A percentile compares a stretch with the other conserved stretches of the same genome.
phyloP scores from a whole-genome alignment of 1,140 invertebrate species.

The Brachionus angularis region DNA sequence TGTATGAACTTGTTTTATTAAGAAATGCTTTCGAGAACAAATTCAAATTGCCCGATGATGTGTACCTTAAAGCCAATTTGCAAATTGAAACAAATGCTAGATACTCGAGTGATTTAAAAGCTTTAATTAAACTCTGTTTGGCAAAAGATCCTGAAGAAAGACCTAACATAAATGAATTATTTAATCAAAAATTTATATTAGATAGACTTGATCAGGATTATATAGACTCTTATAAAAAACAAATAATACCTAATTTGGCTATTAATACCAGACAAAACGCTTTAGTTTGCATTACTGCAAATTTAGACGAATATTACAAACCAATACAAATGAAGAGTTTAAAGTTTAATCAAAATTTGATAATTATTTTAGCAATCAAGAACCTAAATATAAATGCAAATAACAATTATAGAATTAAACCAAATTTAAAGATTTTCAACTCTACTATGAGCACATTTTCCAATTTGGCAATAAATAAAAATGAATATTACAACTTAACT shows the following conservation, averaged over 20 bases:
- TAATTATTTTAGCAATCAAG: constrained; percentile 23
- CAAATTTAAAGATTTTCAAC: not conserved
- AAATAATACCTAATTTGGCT: not conserved
- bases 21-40: constrained; percentile 18
- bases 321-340: constrained; percentile 28
- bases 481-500: too few species aligned
- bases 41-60: constrained; percentile 18
- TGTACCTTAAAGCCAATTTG: not conserved
- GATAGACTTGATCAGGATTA: not conserved
- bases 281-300: not conserved
- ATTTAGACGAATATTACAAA: not conserved
- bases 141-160: not conserved
- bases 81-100: not conserved
- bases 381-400: too few species aligned
- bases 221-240: constrained; percentile 35
- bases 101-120: constrained; percentile 34
- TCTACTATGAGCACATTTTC: not conserved
- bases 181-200: not conserved
- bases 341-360: constrained; percentile 41
- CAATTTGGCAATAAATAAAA: not conserved
- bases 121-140: constrained; percentile 19
- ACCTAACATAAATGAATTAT: not conserved
- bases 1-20: constrained; percentile 25
- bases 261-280: not conserved
- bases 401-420: not conserved